Evolutionary conservation across 2,797 vertebrate species (phyloP).

Genomic region (Craterocephalus amniculus): DNA sequence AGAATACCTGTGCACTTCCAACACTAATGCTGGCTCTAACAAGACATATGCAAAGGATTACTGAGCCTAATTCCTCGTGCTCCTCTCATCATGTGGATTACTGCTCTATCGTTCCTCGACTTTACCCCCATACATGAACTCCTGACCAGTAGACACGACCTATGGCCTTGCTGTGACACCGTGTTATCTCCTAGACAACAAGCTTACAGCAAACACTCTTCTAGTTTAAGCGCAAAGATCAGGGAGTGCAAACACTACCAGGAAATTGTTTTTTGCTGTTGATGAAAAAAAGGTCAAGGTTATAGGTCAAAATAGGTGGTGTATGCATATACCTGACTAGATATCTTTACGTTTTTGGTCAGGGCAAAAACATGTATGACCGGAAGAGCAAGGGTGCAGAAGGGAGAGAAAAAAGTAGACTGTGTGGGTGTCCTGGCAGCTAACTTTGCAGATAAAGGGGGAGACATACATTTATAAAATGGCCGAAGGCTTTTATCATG

Average conservation of each 20-base stretch:
- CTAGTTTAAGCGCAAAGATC: constrained; percentile 54
- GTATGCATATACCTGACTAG: constrained; percentile 27
- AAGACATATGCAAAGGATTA: constrained; percentile 64
- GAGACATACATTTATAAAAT: constrained; percentile 59
- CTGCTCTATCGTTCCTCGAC: constrained; percentile 63
- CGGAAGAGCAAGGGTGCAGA: constrained; percentile 28
- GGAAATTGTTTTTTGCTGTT: constrained; percentile 65
- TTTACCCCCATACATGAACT: constrained; percentile 61
- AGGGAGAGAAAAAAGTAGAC: constrained; percentile 44
- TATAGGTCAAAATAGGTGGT: constrained; percentile 40
- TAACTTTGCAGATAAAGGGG: constrained; percentile 53
- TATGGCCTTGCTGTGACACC: constrained; percentile 52
- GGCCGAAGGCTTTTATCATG: constrained; percentile 55
- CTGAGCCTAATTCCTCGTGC: constrained; percentile 60
- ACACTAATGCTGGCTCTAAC: constrained; percentile 31
- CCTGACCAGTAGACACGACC: constrained; percentile 60
- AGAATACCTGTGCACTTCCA: constrained; percentile 51
- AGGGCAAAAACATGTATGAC: constrained; percentile 18
- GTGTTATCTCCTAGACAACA: constrained; percentile 66
- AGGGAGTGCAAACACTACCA: constrained; percentile 61
- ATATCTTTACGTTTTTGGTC: constrained; percentile 12
- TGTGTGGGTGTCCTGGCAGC: constrained; percentile 44
- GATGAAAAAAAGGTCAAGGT: constrained; percentile 67
- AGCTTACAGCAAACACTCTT: constrained; percentile 63
- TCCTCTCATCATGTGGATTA: constrained; percentile 77